Evolutionary conservation across 2,113 vertebrate species (phyloP), one percentile per base, ranked within the genome.

Genomic region (Lamprotornis superbus): DNA sequence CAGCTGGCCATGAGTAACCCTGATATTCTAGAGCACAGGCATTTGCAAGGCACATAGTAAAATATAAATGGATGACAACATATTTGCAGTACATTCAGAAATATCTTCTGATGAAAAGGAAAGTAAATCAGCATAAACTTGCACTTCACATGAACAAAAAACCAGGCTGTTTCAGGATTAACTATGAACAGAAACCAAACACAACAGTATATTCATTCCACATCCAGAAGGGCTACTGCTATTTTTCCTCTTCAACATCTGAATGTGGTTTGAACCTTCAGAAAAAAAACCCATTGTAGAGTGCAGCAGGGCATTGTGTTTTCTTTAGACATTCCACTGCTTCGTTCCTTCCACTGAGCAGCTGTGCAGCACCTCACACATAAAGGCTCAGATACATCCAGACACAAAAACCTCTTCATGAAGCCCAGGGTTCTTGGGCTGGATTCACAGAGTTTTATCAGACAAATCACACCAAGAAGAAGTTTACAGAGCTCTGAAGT

Each of bases 71-170:
- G 81, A 69, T 75, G 56, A 67, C 44, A 65, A 46, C 25, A 30
- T 59, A 55, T 91, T 90, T 97, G 85, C 31, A 97, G 87, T 97
- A 97, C 96, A 97, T 98, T 98, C 94, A 85, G 77, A 94, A 97
- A 79, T 84, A 94, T 82, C 92, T 94, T 89, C 86, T 49, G 94
- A 93, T 95, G 87, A 93, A 90, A 76, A 91, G 83, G 68, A 85
- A 91, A 78, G 31, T 33, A 23, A 52, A 31, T 83, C 40, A 59
- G 67, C 74, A 93, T 16, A 79, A 96, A 84, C 55, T 94, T 35
- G 20, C 55, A 59, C 78, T 89, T 71, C 7, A n/a, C 40, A 83
- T 18, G 65, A 44, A 87, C 69, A 83, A 84, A 40, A 44, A 5
- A 10, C 7, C 69, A 87, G 91, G 90, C 47, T 94, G 75, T 89